These are phyloP conservation scores for Pipa parva DNA, from an alignment of 2,113 vertebrate genomes.

Conservation along the genomic window DNA sequence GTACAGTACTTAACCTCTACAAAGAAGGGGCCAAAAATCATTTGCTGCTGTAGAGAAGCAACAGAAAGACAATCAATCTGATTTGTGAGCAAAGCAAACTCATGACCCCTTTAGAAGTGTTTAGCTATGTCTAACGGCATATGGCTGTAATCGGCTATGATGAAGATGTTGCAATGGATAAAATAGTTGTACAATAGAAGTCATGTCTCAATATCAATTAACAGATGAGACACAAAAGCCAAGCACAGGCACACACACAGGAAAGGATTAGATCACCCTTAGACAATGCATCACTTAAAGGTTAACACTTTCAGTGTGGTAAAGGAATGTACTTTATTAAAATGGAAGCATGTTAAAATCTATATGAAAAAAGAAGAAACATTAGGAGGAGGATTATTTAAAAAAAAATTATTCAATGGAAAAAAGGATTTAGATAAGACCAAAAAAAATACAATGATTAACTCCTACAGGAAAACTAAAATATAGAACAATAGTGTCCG, in stretches of 20 bases:
- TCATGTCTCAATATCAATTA: slow-evolving; percentile 23
- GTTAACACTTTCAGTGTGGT: neutral
- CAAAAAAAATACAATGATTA: too few species aligned
- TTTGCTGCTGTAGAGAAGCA: slow-evolving; percentile 7
- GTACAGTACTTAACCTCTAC: neutral
- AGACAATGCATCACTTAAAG: neutral
- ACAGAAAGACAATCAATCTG: slow-evolving; percentile 1
- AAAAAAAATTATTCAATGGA: too few species aligned
- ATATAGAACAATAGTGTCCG: too few species aligned
- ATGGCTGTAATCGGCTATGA: slow-evolving; percentile 20
- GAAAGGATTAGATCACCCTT: slow-evolving; percentile 25
- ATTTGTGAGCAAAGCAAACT: slow-evolving; percentile 4
- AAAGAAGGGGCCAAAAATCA: neutral
- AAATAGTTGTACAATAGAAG: slow-evolving; percentile 21
- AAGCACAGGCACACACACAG: slow-evolving; percentile 3
- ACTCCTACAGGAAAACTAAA: too few species aligned
- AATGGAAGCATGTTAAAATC: too few species aligned
- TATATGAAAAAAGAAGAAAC: too few species aligned
- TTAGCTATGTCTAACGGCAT: neutral
- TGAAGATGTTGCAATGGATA: neutral
- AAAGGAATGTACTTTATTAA: too few species aligned
- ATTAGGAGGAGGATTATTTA: too few species aligned
- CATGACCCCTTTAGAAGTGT: neutral
- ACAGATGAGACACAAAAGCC: neutral
- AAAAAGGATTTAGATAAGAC: too few species aligned